phyloP scores from a whole-genome alignment of 2,113 vertebrate species.

The Vimba vimba region DNA sequence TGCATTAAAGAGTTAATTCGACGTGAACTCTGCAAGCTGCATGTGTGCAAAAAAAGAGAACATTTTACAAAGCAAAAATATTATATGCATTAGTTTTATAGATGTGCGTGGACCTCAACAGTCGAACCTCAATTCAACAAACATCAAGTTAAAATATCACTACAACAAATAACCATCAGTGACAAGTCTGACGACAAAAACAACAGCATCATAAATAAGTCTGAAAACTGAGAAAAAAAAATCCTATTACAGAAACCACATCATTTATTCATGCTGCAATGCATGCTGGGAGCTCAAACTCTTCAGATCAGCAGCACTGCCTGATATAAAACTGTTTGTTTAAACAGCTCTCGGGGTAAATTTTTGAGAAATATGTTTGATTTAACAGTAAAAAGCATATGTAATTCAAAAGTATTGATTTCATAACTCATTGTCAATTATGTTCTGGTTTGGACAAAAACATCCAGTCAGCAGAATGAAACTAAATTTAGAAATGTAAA shows the following conservation, averaged over 20 bases:
- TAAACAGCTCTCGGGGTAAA: neutral
- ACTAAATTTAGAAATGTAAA: slow-evolving; percentile 46
- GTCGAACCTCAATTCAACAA: neutral
- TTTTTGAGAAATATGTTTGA: neutral
- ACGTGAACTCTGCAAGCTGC: neutral
- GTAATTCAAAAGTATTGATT: slow-evolving; percentile 66
- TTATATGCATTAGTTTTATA: neutral
- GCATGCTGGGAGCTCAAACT: neutral
- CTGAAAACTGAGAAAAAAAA: neutral
- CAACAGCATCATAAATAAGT: slow-evolving; percentile 7
- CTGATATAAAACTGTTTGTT: neutral
- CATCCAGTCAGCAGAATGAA: slow-evolving; percentile 59
- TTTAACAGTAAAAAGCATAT: neutral
- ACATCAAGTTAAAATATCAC: neutral
- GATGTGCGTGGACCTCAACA: neutral
- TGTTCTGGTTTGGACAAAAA: slow-evolving; percentile 40
- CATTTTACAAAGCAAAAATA: slow-evolving; percentile 2
- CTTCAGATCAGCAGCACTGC: neutral
- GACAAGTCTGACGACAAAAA: neutral
- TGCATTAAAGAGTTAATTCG: neutral
- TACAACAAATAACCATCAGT: slow-evolving; percentile 16
- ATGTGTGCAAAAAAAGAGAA: neutral
- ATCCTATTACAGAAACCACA: slow-evolving; percentile 12
- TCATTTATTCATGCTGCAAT: slow-evolving; percentile 15
- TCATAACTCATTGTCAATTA: slow-evolving; percentile 70